Evolutionary conservation across 2,113 vertebrate species (phyloP).

Genomic region (Chlorodrepanis virens): DNA sequence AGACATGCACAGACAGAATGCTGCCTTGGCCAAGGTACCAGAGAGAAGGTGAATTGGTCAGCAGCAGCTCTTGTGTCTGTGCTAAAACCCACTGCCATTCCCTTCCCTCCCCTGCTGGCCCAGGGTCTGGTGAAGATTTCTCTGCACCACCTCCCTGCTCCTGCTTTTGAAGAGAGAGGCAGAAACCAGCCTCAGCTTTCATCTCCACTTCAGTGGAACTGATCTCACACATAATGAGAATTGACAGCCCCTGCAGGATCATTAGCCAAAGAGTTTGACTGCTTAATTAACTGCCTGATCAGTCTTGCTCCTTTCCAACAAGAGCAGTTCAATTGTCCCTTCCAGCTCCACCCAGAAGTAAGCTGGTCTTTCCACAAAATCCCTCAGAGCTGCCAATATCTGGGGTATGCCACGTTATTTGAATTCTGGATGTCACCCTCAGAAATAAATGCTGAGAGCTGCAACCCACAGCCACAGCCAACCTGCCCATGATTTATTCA

Average conservation of each 20-base stretch:
- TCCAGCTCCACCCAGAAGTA: neutral
- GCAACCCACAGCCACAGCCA: neutral
- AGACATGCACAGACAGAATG: neutral
- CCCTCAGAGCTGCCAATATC: neutral
- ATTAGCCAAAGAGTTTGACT: slow-evolving; percentile 7
- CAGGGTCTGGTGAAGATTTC: neutral
- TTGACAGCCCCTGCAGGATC: neutral
- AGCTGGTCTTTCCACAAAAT: neutral
- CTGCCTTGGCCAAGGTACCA: neutral
- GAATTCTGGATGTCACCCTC: neutral
- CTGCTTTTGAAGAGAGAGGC: neutral
- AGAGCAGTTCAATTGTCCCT: neutral
- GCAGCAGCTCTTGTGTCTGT: neutral
- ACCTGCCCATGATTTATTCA: neutral
- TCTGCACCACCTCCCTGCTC: neutral
- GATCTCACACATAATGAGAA: neutral
- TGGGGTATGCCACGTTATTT: neutral
- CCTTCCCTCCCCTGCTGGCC: neutral
- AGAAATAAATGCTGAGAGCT: neutral
- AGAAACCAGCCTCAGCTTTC: neutral
- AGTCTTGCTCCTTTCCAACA: neutral
- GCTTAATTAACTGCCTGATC: slow-evolving; percentile 28
- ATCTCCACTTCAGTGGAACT: neutral
- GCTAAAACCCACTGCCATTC: neutral
- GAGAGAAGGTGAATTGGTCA: neutral